Base-by-base conservation (phyloP, 1,140 invertebrate species). In the Camponotus vicinus region DNA sequence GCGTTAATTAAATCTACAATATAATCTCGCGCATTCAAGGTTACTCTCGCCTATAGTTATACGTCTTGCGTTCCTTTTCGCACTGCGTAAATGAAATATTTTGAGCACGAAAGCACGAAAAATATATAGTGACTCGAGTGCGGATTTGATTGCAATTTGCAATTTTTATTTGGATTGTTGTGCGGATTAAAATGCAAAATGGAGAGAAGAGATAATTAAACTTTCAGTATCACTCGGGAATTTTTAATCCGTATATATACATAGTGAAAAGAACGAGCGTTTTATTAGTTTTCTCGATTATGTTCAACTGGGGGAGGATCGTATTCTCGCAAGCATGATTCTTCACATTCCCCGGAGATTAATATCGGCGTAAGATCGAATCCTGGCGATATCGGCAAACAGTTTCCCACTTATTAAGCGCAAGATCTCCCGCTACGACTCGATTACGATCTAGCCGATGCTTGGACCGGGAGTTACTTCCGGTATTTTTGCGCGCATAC, bases 1-100 rank as follows among this genome's bases (percentile, higher is more conserved):
- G 70, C 77, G 40, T 84, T 85, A 70, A 87, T 85, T 71, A 69
- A 79, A 86, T 61, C 64, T n/a, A 69, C 73, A 76, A 84, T 64
- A 49, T 85, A 78, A 66, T 64, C 45, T 66, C 73, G 82, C 73
- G 82, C 45, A 32, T 40, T 45, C 69, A 37, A 1, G 55, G 55
- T 45, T 52, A 7, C 15, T 52, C 11, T 11, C 55, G 55, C 55
- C 27, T 42, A 32, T 55, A 57, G 8, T 70, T 70, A 3, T 27
- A 18, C 11, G 3, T 55, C 27, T 18, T 45, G 6, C 18, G 2
- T 45, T 73, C 57, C 34, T 61, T 27, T 55, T 32, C 4, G 18
- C 1, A 32, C 2, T 40, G 3, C 15, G n/a, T 2, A 40, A 59
- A 59, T 37, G 42, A 37, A 21, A 67, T 15, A 40, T 45, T 71